These are phyloP conservation scores for Lepeophtheirus nordmannii DNA, from an alignment of 2,888 invertebrate genomes.

Conservation along the genomic window DNA sequence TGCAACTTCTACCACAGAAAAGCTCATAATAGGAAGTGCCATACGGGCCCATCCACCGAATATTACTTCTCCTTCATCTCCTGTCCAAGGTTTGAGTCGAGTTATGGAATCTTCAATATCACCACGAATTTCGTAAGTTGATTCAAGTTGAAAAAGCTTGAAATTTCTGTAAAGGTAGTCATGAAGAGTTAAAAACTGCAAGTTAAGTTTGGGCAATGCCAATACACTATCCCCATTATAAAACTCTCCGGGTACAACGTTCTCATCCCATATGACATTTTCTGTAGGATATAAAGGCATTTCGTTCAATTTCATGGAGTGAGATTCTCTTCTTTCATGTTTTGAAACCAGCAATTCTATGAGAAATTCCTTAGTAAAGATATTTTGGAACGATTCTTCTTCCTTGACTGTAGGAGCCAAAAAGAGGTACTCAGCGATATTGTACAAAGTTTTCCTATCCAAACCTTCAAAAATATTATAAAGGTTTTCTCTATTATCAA, in stretches of 20 bases:
- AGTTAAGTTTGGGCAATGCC: conserved; percentile 88
- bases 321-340: conserved; percentile 75
- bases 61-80: conserved; percentile 67
- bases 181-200: conserved; percentile 93
- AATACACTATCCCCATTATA: conserved; percentile 89
- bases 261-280: conserved; percentile 96
- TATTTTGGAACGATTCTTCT: conserved; percentile 43
- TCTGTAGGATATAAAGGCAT: conserved; percentile 98
- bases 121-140: conserved; percentile 95
- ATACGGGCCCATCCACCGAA: conserved; percentile 99
- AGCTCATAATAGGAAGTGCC: conserved; percentile 83
- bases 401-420: conserved; percentile 60
- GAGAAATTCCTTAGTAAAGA: conserved; percentile 31
- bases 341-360: conserved; percentile 30
- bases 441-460: conserved; percentile 58
- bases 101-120: conserved; percentile 95
- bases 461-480: conserved; percentile 66
- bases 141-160: conserved; percentile 88
- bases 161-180: conserved; percentile 95
- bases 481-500: conserved; percentile 72
- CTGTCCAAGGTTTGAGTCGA: conserved; percentile 79
- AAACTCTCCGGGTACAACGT: conserved; percentile 91
- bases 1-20: conserved; percentile 66
- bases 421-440: conserved; percentile 70
- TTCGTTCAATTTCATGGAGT: conserved; percentile 82